These are phyloP conservation scores for Phylloscopus trochiloides DNA, from an alignment of 2,113 vertebrate species.

Conservation along the genomic window DNA sequence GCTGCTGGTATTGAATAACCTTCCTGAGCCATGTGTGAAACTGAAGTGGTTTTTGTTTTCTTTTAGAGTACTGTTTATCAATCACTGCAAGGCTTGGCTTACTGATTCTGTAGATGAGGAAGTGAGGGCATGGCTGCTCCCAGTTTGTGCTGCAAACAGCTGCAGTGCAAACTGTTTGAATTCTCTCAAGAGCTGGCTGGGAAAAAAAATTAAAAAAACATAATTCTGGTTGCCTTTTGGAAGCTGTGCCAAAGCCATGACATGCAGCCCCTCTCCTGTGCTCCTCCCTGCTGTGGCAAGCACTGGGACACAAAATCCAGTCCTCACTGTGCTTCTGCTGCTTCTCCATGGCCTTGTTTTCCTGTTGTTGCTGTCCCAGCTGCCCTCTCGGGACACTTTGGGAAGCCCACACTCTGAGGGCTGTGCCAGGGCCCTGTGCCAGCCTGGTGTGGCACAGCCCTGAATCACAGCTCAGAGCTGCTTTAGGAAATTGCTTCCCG, in stretches of 20 bases:
- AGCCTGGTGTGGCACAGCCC: neutral
- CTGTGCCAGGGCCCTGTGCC: neutral
- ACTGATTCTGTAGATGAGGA: neutral
- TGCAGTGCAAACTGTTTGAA: neutral
- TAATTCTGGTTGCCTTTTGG: neutral
- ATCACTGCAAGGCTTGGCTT: neutral
- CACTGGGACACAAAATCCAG: neutral
- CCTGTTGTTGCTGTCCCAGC: neutral
- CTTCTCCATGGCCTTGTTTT: neutral
- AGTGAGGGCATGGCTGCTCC: neutral
- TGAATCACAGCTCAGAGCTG: neutral
- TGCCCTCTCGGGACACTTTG: neutral
- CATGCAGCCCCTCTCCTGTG: neutral
- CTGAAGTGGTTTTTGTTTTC: neutral
- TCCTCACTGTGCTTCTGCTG: neutral
- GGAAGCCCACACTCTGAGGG: neutral
- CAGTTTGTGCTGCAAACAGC: neutral
- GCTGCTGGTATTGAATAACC: neutral
- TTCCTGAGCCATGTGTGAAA: neutral
- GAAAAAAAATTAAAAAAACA: fast-evolving
- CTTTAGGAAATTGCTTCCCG: neutral
- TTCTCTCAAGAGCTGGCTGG: neutral
- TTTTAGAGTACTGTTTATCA: neutral
- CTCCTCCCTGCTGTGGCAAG: neutral
- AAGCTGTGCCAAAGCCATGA: neutral